phyloP scores from a whole-genome alignment of 2,797 vertebrate species.

The Helicolenus hilgendorfi region DNA sequence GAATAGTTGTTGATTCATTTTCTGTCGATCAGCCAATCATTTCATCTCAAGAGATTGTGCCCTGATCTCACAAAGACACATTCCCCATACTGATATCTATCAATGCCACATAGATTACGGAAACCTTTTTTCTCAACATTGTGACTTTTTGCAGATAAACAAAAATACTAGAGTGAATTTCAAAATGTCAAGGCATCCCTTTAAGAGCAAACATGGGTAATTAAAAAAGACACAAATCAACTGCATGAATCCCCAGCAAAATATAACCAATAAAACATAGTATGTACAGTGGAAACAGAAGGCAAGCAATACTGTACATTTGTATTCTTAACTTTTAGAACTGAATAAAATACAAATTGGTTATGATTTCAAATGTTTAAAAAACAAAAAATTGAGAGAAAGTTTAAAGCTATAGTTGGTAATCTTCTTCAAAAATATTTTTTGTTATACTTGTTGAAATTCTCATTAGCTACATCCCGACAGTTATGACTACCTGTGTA shows the following conservation, averaged over 20 bases:
- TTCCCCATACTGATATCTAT: background rate
- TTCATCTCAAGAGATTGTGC: background rate
- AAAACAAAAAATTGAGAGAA: background rate
- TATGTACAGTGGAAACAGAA: conserved; percentile 1
- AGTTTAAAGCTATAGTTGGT: too few species aligned
- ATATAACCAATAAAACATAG: background rate
- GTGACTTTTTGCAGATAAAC: conserved; percentile 1
- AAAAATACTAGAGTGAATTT: conserved; percentile 25
- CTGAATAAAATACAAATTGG: conserved; percentile 8
- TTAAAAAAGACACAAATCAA: background rate
- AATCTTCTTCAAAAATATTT: too few species aligned
- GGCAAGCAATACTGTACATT: conserved; percentile 21
- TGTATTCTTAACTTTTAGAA: conserved; percentile 13
- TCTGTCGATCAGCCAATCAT: background rate
- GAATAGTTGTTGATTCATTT: background rate
- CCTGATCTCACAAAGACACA: background rate
- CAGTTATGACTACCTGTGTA: too few species aligned
- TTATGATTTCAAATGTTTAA: conserved; percentile 19
- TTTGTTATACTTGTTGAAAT: too few species aligned
- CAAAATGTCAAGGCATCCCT: conserved; percentile 46
- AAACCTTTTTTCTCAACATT: background rate
- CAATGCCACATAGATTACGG: background rate
- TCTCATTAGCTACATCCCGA: too few species aligned
- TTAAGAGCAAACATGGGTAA: conserved; percentile 27
- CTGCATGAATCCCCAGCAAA: background rate